A percentile compares a stretch with the other conserved stretches of the same genome.
Conservation (phyloP, 2,113 vertebrate genomes). For the Ancistrus triradiatus region DNA sequence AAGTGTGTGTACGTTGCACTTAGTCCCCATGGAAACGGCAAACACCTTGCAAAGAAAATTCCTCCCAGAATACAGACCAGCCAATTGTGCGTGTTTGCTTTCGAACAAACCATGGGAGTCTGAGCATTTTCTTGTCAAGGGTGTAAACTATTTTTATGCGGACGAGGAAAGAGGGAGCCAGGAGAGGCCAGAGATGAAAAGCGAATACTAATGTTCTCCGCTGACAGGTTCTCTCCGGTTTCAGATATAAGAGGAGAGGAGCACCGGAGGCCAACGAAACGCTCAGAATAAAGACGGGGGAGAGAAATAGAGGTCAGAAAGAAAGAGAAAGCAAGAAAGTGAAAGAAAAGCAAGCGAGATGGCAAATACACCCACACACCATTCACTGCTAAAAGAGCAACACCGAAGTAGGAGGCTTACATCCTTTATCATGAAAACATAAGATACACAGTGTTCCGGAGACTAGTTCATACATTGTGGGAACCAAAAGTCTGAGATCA, state of each 20-base stretch:
- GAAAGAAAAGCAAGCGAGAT: slow-evolving; percentile 15
- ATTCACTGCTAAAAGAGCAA: slow-evolving; percentile 17
- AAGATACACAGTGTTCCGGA: not conserved
- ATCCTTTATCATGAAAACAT: not conserved
- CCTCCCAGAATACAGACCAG: slow-evolving; percentile 71
- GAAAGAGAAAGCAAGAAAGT: not conserved
- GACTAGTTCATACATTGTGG: too few relatives aligned
- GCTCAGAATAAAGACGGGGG: slow-evolving; percentile 28
- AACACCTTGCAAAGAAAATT: slow-evolving; percentile 70
- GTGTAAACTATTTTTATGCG: slow-evolving; percentile 72
- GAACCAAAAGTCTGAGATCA: too few relatives aligned
- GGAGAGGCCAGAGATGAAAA: slow-evolving; percentile 55
- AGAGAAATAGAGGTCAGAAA: slow-evolving; percentile 10
- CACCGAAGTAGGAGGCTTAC: not conserved
- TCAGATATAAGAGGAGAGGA: slow-evolving; percentile 51
- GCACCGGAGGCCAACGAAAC: slow-evolving; percentile 40
- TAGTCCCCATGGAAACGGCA: slow-evolving; percentile 73
- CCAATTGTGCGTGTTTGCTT: slow-evolving; percentile 67
- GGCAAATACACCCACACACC: slow-evolving; percentile 15
- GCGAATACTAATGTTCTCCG: slow-evolving; percentile 61
- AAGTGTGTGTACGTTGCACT: slow-evolving; percentile 56
- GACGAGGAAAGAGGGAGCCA: slow-evolving; percentile 35
- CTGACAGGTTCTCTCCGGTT: slow-evolving; percentile 56
- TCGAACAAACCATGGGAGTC: slow-evolving; percentile 67
- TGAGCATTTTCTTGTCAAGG: slow-evolving; percentile 71